Percentiles rank a stretch among this genome's conserved stretches.
These are phyloP conservation scores for Lepidochitona cinerea DNA, from an alignment of 2,888 invertebrate genomes.

Conservation along the genomic window DNA sequence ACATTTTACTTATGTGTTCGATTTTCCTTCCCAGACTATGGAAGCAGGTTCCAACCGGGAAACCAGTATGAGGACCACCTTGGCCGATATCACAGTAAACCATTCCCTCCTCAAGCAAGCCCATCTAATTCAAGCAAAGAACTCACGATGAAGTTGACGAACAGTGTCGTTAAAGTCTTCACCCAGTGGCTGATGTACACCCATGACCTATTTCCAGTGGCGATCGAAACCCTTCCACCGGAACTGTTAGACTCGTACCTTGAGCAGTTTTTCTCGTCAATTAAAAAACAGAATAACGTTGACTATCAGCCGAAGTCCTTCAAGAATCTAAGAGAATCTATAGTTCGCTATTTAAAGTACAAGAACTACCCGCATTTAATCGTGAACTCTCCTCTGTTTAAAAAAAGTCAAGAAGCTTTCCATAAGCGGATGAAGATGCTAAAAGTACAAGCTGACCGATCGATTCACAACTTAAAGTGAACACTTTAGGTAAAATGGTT, in stretches of 20 bases:
- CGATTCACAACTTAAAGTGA: too few relatives aligned
- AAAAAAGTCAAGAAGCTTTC: not conserved
- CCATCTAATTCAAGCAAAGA: too few relatives aligned
- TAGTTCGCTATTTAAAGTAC: not conserved
- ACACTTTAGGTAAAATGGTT: too few relatives aligned
- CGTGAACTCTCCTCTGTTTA: not conserved
- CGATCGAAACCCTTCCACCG: not conserved
- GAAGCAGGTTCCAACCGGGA: too few relatives aligned
- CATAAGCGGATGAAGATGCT: not conserved
- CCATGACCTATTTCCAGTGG: not conserved
- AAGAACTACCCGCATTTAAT: not conserved
- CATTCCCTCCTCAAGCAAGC: too few relatives aligned
- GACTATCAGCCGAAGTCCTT: not conserved
- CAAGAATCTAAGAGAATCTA: not conserved
- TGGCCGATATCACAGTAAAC: too few relatives aligned
- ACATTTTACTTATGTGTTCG: too few relatives aligned
- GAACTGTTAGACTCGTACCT: not conserved
- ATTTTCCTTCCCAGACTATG: too few relatives aligned
- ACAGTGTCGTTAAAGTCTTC: not conserved
- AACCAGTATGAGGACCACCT: too few relatives aligned
- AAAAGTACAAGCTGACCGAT: not conserved
- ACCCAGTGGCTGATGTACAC: not conserved
- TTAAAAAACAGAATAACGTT: not conserved
- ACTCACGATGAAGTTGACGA: not conserved
- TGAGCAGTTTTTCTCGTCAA: not conserved